phyloP scores from a whole-genome alignment of 92 coral and sea anemone genomes.

The Montipora capitata region DNA sequence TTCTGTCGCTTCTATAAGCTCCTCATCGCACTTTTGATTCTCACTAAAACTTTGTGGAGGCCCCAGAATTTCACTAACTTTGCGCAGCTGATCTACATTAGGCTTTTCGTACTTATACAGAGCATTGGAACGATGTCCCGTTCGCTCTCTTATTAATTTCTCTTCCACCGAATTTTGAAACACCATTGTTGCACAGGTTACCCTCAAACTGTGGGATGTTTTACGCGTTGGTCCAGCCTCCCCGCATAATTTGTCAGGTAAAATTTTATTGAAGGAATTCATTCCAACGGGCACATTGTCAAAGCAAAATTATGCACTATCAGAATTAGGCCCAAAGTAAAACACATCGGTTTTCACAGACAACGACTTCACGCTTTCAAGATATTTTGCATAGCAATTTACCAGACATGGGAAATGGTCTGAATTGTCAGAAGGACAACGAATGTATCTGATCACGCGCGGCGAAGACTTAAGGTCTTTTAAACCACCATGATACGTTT shows the following conservation, averaged over 20 bases:
- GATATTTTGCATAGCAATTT: conserved; percentile 40
- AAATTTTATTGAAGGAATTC: conserved; percentile 33
- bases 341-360: conserved; percentile 19
- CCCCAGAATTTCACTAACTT: conserved; percentile 36
- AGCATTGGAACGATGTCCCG: conserved; percentile 43
- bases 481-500: too few relatives aligned
- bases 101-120: conserved; percentile 34
- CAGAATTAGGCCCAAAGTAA: conserved; percentile 25
- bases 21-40: not conserved
- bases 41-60: conserved; percentile 3
- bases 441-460: too few relatives aligned
- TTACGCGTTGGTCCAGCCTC: conserved; percentile 19
- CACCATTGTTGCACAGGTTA: conserved; percentile 27
- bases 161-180: conserved; percentile 49
- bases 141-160: conserved; percentile 30
- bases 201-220: conserved; percentile 42
- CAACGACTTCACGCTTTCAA: conserved; percentile 23
- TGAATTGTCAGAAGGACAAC: not conserved
- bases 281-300: conserved; percentile 40
- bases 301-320: conserved; percentile 19
- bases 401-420: conserved; percentile 36
- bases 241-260: conserved; percentile 27
- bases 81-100: conserved; percentile 6
- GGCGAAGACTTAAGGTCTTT: too few relatives aligned
- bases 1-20: not conserved